Evolutionary conservation across 1,140 invertebrate species (phyloP), one percentile per base, ranked within the genome.

Genomic region (Hestina assimilis): DNA sequence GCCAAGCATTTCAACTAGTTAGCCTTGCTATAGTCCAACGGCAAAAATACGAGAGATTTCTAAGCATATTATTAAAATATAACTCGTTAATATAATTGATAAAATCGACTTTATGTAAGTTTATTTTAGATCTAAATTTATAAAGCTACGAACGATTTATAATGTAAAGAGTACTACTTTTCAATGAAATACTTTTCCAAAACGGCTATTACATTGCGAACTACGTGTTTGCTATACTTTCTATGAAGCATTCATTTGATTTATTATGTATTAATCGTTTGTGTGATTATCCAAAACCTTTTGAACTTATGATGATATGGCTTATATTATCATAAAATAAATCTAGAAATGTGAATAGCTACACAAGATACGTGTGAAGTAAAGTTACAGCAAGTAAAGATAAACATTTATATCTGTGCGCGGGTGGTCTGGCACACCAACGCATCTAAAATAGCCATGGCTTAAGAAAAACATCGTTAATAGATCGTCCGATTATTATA

Each of bases 1-100:
- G 70, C 72, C 71, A 80, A 86, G 83, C 80, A 87, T 80, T 83
- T 82, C 72, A 77, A 79, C 71, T 87, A 84, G 83, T 86, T 84
- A 76, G 79, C 67, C 72, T 65, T 59, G 52, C 52, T 64, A 56
- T 56, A 56, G 38, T 17, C 17, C 17, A 52, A 38, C 8, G 26
- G 11, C 17, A 53, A 12, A 14, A 17, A 29, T 47, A 47, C 17
- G 24, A 15, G 29, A 33, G 19, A 23, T 12, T 42, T 2, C 19
- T 42, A 3, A 14, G 40, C 20, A 21, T 42, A 24, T 9, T 31
- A n/a, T n/a, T n/a, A n/a, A n/a, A n/a, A n/a, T n/a, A n/a, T n/a
- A n/a, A n/a, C n/a, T n/a, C n/a, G n/a, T n/a, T n/a, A n/a, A n/a
- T n/a, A n/a, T n/a, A n/a, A n/a, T n/a, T n/a, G n/a, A n/a, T n/a